phyloP scores from a whole-genome alignment of 2,888 invertebrate species.

The Agrochola lychnidis region DNA sequence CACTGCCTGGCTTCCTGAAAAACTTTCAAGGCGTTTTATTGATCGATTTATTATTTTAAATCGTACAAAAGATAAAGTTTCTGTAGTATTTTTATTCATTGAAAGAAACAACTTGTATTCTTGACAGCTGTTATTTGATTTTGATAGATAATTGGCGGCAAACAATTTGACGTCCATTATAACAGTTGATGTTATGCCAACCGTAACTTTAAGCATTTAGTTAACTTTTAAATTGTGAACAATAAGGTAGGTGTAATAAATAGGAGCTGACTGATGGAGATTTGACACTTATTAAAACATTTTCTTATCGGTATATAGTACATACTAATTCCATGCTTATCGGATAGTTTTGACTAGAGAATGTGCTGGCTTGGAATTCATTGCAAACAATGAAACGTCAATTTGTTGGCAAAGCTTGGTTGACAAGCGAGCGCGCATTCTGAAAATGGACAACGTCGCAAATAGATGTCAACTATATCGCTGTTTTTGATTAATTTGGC shows the following conservation, averaged over 20 bases:
- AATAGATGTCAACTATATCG: no score
- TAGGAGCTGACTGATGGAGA: constrained; percentile 35
- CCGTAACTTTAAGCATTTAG: background rate
- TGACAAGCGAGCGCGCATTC: no score
- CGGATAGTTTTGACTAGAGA: constrained; percentile 28
- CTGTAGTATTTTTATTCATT: no score
- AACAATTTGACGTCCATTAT: background rate
- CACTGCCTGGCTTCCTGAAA: background rate
- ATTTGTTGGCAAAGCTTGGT: background rate
- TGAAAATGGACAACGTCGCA: no score
- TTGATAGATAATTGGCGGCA: constrained; percentile 19
- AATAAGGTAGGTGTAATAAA: background rate
- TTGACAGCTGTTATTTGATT: constrained; percentile 27
- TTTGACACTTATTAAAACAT: constrained; percentile 40
- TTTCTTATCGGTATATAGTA: constrained; percentile 17
- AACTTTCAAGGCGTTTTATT: background rate
- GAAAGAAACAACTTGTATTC: background rate
- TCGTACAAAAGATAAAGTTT: no score
- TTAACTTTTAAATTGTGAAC: background rate
- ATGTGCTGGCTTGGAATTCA: background rate
- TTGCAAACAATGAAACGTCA: constrained; percentile 25
- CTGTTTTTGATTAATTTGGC: no score
- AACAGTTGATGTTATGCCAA: background rate
- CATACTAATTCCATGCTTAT: constrained; percentile 19
- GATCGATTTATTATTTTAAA: background rate